Percentiles rank a stretch among this genome's conserved stretches.
Conservation (phyloP, 2,113 vertebrate species). For the Perca flavescens region DNA sequence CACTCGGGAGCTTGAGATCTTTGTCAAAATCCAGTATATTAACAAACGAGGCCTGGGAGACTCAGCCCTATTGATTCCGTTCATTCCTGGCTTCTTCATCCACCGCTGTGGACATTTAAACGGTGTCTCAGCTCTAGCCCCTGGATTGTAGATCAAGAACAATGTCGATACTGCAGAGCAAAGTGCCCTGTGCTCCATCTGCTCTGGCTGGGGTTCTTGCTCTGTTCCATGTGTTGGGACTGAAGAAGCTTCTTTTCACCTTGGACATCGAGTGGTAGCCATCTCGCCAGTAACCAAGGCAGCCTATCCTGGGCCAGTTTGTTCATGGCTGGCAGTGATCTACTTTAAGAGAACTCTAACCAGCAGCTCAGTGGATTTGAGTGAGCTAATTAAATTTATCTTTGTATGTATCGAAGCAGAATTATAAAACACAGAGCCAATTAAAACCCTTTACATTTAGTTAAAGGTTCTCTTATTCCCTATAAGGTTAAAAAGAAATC, state of each 20-base stretch:
- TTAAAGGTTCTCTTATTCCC: not conserved
- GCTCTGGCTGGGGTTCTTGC: conserved; percentile 32
- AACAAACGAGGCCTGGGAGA: conserved; percentile 46
- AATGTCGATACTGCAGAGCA: conserved; percentile 7
- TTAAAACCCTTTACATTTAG: not conserved
- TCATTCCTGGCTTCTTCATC: conserved; percentile 47
- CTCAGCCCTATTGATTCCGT: conserved; percentile 49
- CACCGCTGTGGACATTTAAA: conserved; percentile 27
- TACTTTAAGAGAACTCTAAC: not conserved
- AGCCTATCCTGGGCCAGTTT: conserved; percentile 17
- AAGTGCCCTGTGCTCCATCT: conserved; percentile 39
- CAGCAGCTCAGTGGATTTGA: conserved; percentile 18
- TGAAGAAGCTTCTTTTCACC: conserved; percentile 33
- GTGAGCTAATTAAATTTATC: not conserved
- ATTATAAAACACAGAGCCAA: not conserved
- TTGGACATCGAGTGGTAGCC: conserved; percentile 25
- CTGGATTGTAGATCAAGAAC: conserved; percentile 44
- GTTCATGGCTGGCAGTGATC: conserved; percentile 27
- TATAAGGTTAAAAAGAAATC: not conserved
- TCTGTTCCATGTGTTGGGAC: conserved; percentile 31
- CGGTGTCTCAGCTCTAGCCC: conserved; percentile 32
- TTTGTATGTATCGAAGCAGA: not conserved
- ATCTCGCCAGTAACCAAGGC: conserved; percentile 15
- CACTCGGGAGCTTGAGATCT: conserved; percentile 13
- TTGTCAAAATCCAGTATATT: conserved; percentile 59